Conservation (phyloP, 1,140 invertebrate species). For the Drosophila miranda region DNA sequence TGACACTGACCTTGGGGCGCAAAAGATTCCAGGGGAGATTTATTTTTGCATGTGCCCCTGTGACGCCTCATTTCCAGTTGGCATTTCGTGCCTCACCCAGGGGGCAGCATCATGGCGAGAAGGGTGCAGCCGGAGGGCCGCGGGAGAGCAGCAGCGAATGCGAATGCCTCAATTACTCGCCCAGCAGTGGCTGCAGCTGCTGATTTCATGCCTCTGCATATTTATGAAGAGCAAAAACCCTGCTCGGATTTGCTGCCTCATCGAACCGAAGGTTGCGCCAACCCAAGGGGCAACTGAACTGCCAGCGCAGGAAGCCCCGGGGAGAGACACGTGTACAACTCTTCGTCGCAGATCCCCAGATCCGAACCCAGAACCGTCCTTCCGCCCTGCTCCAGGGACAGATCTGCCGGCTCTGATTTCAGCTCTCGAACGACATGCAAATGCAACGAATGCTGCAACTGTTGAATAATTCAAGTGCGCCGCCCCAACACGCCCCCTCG, state of each 20-base stretch:
- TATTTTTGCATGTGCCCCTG: slow-evolving; percentile 44
- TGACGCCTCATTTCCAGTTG: slow-evolving; percentile 77
- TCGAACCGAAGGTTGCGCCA: slow-evolving; percentile 4
- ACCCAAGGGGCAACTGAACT: not conserved
- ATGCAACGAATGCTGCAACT: slow-evolving; percentile 24
- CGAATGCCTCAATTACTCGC: slow-evolving; percentile 54
- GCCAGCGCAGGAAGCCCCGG: slow-evolving; percentile 14
- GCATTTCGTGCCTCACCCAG: slow-evolving; percentile 53
- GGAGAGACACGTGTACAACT: slow-evolving; percentile 32
- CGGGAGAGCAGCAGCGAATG: slow-evolving; percentile 5
- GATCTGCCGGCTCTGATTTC: slow-evolving; percentile 17
- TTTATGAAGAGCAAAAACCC: slow-evolving; percentile 2
- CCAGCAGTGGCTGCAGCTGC: slow-evolving; percentile 46
- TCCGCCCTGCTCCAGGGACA: not conserved
- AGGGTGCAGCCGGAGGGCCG: not conserved
- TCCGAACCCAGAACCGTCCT: not conserved
- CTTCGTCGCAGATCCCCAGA: not conserved
- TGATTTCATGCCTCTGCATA: slow-evolving; percentile 16
- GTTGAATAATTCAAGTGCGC: slow-evolving; percentile 62
- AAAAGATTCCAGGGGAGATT: slow-evolving; percentile 17
- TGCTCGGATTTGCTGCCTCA: slow-evolving; percentile 33
- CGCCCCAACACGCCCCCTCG: not conserved
- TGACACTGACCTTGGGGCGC: slow-evolving; percentile 66
- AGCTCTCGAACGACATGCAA: slow-evolving; percentile 33
- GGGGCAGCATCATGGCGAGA: not conserved